Base-by-base conservation (phyloP, 2,888 invertebrate species). In the Dusona sp. region DNA sequence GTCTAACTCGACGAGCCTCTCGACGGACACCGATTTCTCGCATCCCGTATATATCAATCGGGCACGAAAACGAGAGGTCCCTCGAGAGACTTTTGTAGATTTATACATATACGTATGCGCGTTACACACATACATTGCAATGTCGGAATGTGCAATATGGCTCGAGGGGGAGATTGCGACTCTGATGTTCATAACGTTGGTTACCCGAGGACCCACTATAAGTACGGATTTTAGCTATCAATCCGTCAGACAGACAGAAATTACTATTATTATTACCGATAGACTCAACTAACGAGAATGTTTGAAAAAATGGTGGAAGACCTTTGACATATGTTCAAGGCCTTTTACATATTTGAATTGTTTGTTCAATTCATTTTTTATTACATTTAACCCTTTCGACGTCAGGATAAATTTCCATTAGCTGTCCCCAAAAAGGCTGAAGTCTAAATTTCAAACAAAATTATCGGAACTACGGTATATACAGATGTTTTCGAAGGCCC, bases 41-140 rank as follows among this genome's bases (percentile, higher is more conserved):
- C 80, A 73, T 81, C 68, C 48, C 36, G 78, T 70, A 22, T 67
- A 65, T 67, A 81, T 36, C 67, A 82, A 79, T 82, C 22, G 22
- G 38, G 57, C 51, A 61, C 78, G 81, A 82, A 86, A 77, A 77
- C 79, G 79, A 73, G 74, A 79, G 79, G 70, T 61, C 84, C 51
- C 79, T 75, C 61, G 73, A 81, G 73, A 81, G 78, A 73, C 65
- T 78, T 82, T 79, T 64, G 68, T 65, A 45, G 45, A 77, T 65
- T 77, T 16, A 79, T 61, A n/a, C 70, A 64, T 45, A 51, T 45
- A 25, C 42, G n/a, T 73, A 7, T 64, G 13, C 3, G 16, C 45
- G 29, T 54, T 9, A 72, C 16, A 45, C 38, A 48, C 57, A 42
- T 42, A 42, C 29, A 38, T 72, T 72, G 65, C 65, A 84, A 72